A percentile compares a stretch with the other conserved stretches of the same genome.
Evolutionary conservation across 2,888 invertebrate species (phyloP).

Genomic region (Rhopalosiphum nymphaeae): DNA sequence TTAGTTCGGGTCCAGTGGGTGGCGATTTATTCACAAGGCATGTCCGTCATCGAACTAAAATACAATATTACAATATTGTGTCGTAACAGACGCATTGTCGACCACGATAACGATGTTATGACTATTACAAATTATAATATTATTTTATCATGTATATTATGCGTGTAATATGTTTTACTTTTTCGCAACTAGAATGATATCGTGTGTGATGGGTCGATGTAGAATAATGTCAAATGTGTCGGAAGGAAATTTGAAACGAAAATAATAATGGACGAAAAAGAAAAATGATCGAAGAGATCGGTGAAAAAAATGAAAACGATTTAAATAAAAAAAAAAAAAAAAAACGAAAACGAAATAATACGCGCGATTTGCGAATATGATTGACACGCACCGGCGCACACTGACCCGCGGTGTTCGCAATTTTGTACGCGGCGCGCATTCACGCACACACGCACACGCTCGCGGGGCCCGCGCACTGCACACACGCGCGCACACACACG

Average conservation of each 20-base stretch:
- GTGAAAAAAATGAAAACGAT: neutral
- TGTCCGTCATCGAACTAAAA: slow-evolving; percentile 8
- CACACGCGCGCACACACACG: neutral
- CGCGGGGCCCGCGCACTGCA: neutral
- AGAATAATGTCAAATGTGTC: neutral
- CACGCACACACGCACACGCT: neutral
- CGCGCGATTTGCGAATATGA: slow-evolving; percentile 36
- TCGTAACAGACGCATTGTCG: neutral
- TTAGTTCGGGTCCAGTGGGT: slow-evolving; percentile 30
- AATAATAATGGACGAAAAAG: neutral
- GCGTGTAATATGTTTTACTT: neutral
- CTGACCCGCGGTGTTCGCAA: slow-evolving; percentile 45
- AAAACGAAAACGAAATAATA: too few species aligned
- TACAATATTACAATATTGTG: neutral
- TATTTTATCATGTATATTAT: neutral
- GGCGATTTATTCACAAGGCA: slow-evolving; percentile 45
- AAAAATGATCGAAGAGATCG: neutral
- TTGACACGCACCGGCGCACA: slow-evolving; percentile 62
- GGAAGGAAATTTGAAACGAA: neutral
- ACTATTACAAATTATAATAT: neutral
- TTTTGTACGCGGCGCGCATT: neutral
- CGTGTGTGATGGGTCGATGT: neutral
- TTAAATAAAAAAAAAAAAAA: slow-evolving; percentile 4
- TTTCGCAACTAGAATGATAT: neutral
- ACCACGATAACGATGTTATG: neutral